Percentiles rank a stretch among this genome's conserved stretches.
These are phyloP conservation scores for Origma solitaria DNA, from an alignment of 2,113 vertebrate species.

Conservation along the genomic window DNA sequence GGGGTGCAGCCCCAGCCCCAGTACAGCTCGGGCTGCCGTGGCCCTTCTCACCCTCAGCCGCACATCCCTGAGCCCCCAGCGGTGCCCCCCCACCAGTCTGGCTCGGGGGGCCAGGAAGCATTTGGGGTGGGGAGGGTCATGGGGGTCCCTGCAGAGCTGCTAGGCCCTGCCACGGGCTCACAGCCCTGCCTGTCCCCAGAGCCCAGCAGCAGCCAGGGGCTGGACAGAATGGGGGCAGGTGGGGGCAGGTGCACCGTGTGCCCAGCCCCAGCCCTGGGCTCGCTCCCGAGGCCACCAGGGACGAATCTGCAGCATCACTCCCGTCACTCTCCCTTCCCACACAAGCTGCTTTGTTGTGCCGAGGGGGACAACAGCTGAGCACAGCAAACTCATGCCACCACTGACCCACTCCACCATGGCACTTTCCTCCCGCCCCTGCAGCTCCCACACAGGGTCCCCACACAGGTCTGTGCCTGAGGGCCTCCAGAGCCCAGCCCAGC, in stretches of 20 bases:
- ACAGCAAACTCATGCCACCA: neutral
- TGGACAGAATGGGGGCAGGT: neutral
- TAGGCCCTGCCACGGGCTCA: neutral
- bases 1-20: accelerated
- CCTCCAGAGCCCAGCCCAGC: neutral
- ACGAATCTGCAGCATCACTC: neutral
- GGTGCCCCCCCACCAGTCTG: neutral
- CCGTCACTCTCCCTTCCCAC: neutral
- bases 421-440: accelerated
- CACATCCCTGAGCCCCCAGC: accelerated
- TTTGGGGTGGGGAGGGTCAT: neutral
- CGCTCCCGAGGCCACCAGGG: neutral
- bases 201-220: neutral
- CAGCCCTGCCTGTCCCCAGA: neutral
- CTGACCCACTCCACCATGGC: accelerated
- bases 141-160: neutral
- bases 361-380: neutral
- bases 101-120: neutral
- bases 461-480: accelerated
- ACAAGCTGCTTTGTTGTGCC: neutral
- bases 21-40: accelerated
- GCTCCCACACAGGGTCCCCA: neutral
- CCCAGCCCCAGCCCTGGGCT: neutral
- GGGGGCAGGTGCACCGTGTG: neutral
- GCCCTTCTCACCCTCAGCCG: neutral